These are phyloP conservation scores for Rhodeus uyekii DNA, from an alignment of 2,797 vertebrate species.

Conservation along the genomic window DNA sequence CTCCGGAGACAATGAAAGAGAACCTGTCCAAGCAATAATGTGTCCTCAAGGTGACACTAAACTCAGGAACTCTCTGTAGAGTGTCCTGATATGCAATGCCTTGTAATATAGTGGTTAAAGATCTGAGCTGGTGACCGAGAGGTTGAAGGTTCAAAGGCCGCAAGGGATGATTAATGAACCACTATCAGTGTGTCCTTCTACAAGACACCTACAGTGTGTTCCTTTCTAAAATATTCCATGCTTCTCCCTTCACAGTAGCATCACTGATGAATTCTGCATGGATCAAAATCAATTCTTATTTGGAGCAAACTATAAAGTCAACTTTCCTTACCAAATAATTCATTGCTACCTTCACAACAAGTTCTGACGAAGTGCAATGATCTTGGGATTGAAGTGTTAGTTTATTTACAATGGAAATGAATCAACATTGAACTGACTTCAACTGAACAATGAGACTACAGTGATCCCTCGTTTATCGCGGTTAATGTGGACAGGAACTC, in stretches of 20 bases:
- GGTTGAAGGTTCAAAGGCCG: neutral
- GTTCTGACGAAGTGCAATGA: neutral
- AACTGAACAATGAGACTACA: neutral
- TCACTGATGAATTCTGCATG: slow-evolving; percentile 1
- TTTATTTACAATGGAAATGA: neutral
- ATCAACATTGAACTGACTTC: neutral
- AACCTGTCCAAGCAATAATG: neutral
- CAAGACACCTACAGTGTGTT: neutral
- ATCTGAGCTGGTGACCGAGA: neutral
- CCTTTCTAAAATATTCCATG: neutral
- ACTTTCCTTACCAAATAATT: neutral
- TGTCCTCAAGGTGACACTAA: neutral
- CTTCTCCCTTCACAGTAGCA: neutral
- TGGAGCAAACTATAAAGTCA: neutral
- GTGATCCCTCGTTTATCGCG: too few relatives aligned
- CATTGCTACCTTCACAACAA: neutral
- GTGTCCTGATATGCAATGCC: neutral
- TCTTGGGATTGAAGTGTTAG: neutral
- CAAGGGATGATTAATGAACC: slow-evolving; percentile 3
- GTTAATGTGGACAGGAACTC: too few relatives aligned
- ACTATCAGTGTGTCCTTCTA: neutral
- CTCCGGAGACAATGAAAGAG: neutral
- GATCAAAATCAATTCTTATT: neutral
- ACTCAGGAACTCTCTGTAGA: neutral
- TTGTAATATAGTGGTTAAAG: neutral